Base-by-base conservation (phyloP, 2,888 invertebrate species). In the Limnephilus marmoratus region DNA sequence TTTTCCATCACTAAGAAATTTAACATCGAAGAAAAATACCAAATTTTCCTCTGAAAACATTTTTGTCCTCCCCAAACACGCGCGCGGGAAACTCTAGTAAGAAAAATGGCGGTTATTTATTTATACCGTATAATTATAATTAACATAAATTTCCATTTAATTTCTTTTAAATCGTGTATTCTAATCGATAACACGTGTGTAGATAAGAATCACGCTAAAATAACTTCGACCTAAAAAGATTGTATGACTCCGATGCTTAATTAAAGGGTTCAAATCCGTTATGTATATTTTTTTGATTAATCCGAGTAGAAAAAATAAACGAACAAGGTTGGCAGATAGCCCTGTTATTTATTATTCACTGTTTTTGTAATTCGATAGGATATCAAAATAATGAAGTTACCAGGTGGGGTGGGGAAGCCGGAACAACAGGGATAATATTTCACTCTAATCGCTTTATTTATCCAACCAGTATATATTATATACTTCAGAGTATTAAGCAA, bases 401-500 rank as follows among this genome's bases (percentile, higher is more conserved):
- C 15, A 34, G 18, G 34, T 11, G n/a, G 68, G 18, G 34, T 11
- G n/a, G n/a, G n/a, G 37, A 37, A 37, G n/a, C 88, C 34, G 88
- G 88, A 88, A 53, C 29, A 88, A 34, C 29, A 88, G 24, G 88
- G 31, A 31, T 88, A 29, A 88, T 88, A 88, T 34, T 88, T 88
- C 88, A 88, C 68, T 37, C 9, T 88, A 80, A 88, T 88, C 68
- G 68, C 31, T 68, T 49, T 88, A 88, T 85, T 85, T 45, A 85
- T 34, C 13, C 82, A 15, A 31, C 31, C 81, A 31, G 31, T 31
- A 81, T 81, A 81, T 29, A 81, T 12, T 29, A 31, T 81, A 9
- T 31, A 31, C 81, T n/a, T n/a, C n/a, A n/a, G 18, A 31, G 9
- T 31, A 82, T 15, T 82, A 18, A 34, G 4, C 31, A 34, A 68